Base-by-base conservation (phyloP, 2,113 vertebrate genomes). In the Euleptes europaea region DNA sequence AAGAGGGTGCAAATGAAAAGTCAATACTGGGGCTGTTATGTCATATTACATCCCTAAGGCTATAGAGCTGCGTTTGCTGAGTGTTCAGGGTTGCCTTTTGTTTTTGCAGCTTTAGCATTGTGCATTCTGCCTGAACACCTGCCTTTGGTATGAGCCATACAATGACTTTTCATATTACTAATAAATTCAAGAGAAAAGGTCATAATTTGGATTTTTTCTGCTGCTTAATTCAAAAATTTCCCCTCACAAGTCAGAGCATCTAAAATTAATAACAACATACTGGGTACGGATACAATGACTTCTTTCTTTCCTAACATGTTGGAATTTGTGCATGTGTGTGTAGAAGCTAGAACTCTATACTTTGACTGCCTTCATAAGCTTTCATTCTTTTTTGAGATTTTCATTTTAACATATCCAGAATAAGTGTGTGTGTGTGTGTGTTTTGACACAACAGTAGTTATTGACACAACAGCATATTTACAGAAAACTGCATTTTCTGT, bases 1-100 rank as follows among this genome's bases (percentile, higher is more conserved):
- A 91, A 93, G 87, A 92, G 54, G 87, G 88, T 84, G 87, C 84
- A 92, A 94, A 49, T 85, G 83, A 84, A 86, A 88, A 91, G 88
- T 79, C 91, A 89, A 94, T 88, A 84, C 88, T 78, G 83, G 54
- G 66, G 33, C 67, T 84, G 67, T 89, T 88, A 74, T 83, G 88
- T 77, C 86, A 67, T 7, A 35, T 89, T 89, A 79, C 72, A 80
- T 63, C 84, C 93, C 94, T 80, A 72, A 82, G 92, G 84, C 92
- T 84, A 89, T 72, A 82, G 79, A 44, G 67, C 70, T 81, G 66
- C 49, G 57, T 86, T 89, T 88, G 81, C 54, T 6, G 19, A 80
- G 77, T 88, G 89, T 67, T 1, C 57, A 67, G 66, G 38, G 63
- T 49, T 82, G 63, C 40, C 91, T 76, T 26, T 0, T 77, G 5